These are phyloP conservation scores for Enteromius mattozi DNA, from an alignment of 2,797 vertebrate genomes.

Conservation along the genomic window DNA sequence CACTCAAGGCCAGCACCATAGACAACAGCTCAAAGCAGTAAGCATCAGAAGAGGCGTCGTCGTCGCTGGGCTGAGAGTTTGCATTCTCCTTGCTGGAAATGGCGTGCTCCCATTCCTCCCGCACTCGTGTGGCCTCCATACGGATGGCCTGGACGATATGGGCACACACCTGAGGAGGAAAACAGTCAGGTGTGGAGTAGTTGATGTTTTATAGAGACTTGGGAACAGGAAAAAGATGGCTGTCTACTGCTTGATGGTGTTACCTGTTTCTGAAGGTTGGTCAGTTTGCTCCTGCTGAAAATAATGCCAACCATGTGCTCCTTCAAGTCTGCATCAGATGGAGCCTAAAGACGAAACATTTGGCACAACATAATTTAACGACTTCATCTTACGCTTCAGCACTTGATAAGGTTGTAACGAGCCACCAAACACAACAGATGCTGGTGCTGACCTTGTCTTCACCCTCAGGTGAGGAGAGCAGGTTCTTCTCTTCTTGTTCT, in stretches of 20 bases:
- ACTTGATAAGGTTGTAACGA: not conserved
- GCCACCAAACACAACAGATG: not conserved
- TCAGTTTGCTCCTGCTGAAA: conserved; percentile 99
- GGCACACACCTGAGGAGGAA: conserved; percentile 86
- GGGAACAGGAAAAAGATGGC: not conserved
- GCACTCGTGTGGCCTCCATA: conserved; percentile 97
- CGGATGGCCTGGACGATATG: conserved; percentile 99
- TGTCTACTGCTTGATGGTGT: conserved; percentile 12
- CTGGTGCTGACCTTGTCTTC: conserved; percentile 93
- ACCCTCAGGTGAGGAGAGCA: conserved; percentile 97
- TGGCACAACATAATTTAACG: not conserved
- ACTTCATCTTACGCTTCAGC: not conserved
- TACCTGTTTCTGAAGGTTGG: conserved; percentile 99
- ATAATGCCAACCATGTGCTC: conserved; percentile 99
- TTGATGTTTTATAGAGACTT: not conserved
- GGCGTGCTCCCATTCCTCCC: conserved; percentile 98
- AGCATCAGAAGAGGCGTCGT: conserved; percentile 94
- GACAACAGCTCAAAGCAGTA: conserved; percentile 99
- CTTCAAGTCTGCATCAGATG: conserved; percentile 97
- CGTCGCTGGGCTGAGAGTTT: conserved; percentile 96
- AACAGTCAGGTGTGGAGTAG: not conserved
- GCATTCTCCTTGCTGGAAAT: conserved; percentile 99
- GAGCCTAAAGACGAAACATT: conserved; percentile 79
- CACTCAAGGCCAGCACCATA: conserved; percentile 96
- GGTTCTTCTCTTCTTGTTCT: conserved; percentile 97